Percentiles rank a stretch among this genome's conserved stretches.
Evolutionary conservation across 2,797 vertebrate species (phyloP).

Genomic region (Crocodylus rhombifer): DNA sequence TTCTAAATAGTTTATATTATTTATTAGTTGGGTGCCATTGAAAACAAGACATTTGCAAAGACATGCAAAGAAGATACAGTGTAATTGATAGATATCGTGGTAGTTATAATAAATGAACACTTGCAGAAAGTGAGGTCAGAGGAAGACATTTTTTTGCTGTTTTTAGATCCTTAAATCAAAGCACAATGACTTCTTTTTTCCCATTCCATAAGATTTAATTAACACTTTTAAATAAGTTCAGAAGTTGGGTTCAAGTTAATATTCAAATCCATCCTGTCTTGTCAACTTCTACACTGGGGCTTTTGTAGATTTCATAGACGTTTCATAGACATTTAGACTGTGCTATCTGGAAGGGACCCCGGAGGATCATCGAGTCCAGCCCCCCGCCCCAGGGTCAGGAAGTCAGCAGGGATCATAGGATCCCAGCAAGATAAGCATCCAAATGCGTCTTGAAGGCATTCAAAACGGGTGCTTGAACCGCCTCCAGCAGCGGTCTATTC

Average conservation of each 20-base stretch:
- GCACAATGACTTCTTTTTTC: accelerated
- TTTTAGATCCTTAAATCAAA: not conserved
- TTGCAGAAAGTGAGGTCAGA: not conserved
- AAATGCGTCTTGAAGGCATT: no score
- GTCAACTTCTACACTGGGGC: no score
- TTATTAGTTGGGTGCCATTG: not conserved
- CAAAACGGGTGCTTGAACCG: no score
- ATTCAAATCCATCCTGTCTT: not conserved
- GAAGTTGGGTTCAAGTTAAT: not conserved
- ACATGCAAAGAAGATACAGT: not conserved
- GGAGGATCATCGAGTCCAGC: no score
- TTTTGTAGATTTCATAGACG: no score
- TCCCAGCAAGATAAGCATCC: no score
- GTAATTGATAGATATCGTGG: not conserved
- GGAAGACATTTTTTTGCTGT: not conserved
- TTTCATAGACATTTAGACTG: no score
- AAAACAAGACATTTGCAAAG: not conserved
- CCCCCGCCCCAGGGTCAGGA: no score
- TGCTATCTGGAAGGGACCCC: no score
- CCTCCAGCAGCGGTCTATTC: no score
- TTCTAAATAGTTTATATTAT: not conserved
- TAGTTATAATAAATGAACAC: not conserved
- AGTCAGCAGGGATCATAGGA: no score
- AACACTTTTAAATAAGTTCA: not conserved
- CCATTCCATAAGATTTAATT: not conserved